Evolutionary conservation across 2,113 vertebrate genomes (phyloP).

Genomic region (Sterna hirundo): DNA sequence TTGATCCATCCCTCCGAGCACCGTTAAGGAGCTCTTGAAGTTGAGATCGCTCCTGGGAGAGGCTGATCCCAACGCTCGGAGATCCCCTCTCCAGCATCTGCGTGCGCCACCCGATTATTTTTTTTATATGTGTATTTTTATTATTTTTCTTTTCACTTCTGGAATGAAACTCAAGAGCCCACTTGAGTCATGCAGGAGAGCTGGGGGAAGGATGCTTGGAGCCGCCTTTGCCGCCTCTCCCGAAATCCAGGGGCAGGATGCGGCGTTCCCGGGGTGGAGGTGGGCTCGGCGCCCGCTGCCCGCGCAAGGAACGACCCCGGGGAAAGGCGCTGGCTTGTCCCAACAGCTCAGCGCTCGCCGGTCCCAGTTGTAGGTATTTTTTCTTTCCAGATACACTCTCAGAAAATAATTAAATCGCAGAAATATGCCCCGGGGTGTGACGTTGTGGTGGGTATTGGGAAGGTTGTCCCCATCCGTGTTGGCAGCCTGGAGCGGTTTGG

Average conservation of each 20-base stretch:
- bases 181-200: background rate
- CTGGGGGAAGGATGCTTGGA: background rate
- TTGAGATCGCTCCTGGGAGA: background rate
- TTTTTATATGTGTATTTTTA: background rate
- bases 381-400: fast-evolving
- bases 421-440: fast-evolving
- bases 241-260: background rate
- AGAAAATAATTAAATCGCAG: background rate
- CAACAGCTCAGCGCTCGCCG: fast-evolving
- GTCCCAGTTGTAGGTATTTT: background rate
- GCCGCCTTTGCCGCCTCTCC: background rate
- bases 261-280: background rate
- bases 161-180: background rate
- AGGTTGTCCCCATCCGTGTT: background rate
- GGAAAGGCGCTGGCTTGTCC: background rate
- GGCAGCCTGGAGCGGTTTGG: background rate
- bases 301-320: background rate
- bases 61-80: background rate
- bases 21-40: background rate
- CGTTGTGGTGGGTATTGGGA: fast-evolving
- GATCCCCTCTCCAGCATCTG: background rate
- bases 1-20: background rate
- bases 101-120: fast-evolving
- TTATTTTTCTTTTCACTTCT: too few species aligned
- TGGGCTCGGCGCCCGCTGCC: background rate